Base-by-base conservation (phyloP, 2,888 invertebrate species). In the Yponomeuta evonymella region DNA sequence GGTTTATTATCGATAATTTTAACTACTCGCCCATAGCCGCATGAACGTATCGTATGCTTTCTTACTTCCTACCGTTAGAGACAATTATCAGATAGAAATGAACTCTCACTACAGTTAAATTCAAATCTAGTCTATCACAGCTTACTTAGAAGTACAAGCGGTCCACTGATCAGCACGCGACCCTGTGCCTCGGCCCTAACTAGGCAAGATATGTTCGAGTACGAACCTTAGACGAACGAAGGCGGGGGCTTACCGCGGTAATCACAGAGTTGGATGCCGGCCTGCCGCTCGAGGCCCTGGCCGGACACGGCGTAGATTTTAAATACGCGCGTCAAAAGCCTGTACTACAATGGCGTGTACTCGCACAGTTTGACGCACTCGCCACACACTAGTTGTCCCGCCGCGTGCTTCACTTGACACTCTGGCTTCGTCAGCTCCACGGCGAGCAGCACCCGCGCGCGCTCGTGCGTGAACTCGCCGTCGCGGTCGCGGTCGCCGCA, bases 111-210 rank as follows among this genome's bases (percentile, higher is more conserved):
- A 82, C 78, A 78, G 75, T 77, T 80, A 88, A 84, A 88, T 88
- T 84, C 87, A 83, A 85, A 85, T 85, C 83, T 87, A 90, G 85
- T 84, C 88, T 90, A 90, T 90, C 90, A 91, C 91, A 92, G 89
- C 87, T 89, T 81, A 89, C 86, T 86, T 82, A 83, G 81, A 82
- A 84, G 86, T 82, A 83, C 80, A 73, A 77, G 77, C 80, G 80
- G 77, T 76, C 74, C 74, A 76, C 23, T 10, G 43, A 65, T 5
- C 65, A 23, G 23, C 65, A 65, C 30, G 30, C 65, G 65, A 65
- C 65, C 33, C 65, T 65, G 10, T 65, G 65, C 65, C 65, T 65
- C 33, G 58, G 48, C 23, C 29, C 69, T 67, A 11, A 69, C 29
- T 48, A 15, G 82, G 81, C 81, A 78, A 78, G 80, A 79, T 77